Evolutionary conservation across 1,140 invertebrate species (phyloP).

Genomic region (Nylanderia fulva): DNA sequence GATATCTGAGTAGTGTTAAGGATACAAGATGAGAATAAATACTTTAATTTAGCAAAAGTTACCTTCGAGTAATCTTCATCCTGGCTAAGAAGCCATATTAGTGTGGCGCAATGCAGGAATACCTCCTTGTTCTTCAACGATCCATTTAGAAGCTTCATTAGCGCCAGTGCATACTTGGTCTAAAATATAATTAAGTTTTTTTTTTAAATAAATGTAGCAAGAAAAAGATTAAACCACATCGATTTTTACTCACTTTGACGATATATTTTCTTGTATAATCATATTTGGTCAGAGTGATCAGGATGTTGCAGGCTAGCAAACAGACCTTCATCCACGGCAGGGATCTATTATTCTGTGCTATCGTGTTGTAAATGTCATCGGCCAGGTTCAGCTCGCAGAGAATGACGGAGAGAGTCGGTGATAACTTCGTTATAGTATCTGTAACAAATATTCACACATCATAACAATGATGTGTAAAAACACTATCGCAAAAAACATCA

Average conservation of each 20-base stretch:
- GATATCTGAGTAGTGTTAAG: background rate
- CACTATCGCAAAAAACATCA: background rate
- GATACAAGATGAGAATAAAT: background rate
- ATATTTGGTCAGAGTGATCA: constrained; percentile 81
- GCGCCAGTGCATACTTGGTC: constrained; percentile 33
- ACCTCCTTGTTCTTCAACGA: constrained; percentile 36
- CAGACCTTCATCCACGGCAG: constrained; percentile 81
- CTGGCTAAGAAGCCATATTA: constrained; percentile 52
- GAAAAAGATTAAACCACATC: constrained; percentile 37
- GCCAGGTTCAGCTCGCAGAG: constrained; percentile 77
- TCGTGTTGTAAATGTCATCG: constrained; percentile 77
- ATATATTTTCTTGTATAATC: constrained; percentile 73
- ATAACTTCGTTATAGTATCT: constrained; percentile 81
- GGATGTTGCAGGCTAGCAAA: constrained; percentile 77
- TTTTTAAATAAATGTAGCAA: background rate
- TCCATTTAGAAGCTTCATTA: constrained; percentile 36
- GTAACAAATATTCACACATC: constrained; percentile 37
- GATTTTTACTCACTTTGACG: constrained; percentile 20
- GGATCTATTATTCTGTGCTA: constrained; percentile 80
- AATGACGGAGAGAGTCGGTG: constrained; percentile 73
- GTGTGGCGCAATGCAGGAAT: constrained; percentile 53
- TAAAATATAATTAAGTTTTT: background rate
- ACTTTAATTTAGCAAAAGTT: background rate
- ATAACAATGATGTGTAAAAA: too few relatives aligned
- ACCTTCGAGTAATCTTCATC: constrained; percentile 52